These are phyloP conservation scores for Colossoma macropomum DNA, from an alignment of 2,113 vertebrate genomes.

Conservation along the genomic window DNA sequence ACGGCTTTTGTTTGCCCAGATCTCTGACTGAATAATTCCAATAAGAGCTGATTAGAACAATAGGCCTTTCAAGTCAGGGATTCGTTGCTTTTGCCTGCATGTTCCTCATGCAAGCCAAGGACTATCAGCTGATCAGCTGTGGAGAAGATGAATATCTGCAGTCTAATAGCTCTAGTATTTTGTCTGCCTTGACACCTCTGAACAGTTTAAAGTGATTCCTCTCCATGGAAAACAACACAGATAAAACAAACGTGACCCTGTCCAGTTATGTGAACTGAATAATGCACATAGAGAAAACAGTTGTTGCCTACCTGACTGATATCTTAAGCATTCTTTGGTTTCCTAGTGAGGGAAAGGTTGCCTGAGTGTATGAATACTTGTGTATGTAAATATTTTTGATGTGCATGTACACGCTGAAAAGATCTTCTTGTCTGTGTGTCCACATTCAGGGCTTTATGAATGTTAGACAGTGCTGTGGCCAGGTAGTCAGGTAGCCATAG, in stretches of 20 bases:
- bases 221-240: conserved; percentile 58
- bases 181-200: conserved; percentile 61
- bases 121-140: not conserved
- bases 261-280: conserved; percentile 34
- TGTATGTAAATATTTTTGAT: conserved; percentile 12
- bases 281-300: not conserved
- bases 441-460: not conserved
- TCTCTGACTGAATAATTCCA: conserved; percentile 58
- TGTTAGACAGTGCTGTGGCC: not conserved
- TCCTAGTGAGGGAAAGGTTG: too few relatives aligned
- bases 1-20: conserved; percentile 65
- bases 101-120: not conserved
- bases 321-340: not conserved
- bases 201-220: conserved; percentile 73
- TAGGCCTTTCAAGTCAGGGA: conserved; percentile 29
- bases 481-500: not conserved
- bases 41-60: conserved; percentile 60
- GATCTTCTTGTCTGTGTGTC: too few relatives aligned
- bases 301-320: not conserved
- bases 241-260: conserved; percentile 45
- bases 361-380: not conserved
- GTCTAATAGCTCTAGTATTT: conserved; percentile 68
- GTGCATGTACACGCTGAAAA: not conserved
- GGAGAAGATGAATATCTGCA: conserved; percentile 64
- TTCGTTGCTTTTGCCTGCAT: not conserved